phyloP scores from a whole-genome alignment of 2,797 vertebrate genomes.

The Pantherophis vulpinus region DNA sequence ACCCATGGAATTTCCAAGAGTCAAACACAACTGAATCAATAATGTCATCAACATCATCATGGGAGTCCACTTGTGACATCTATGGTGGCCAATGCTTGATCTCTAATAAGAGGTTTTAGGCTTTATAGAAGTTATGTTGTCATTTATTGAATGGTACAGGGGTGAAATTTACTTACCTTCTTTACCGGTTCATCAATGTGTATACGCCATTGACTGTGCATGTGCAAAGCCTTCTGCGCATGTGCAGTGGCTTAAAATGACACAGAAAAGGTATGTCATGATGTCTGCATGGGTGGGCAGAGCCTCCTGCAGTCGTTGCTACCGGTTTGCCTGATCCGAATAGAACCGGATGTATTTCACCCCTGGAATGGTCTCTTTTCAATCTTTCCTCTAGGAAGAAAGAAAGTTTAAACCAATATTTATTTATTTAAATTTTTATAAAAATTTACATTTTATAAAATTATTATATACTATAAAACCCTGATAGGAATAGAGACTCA shows the following conservation, averaged over 20 bases:
- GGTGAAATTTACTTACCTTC: too few species aligned
- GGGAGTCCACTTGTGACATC: not conserved
- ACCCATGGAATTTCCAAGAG: not conserved
- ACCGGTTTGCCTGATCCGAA: too few species aligned
- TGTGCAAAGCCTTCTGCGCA: too few species aligned
- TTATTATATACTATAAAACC: not conserved
- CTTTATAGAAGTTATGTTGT: not conserved
- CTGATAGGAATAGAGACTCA: not conserved
- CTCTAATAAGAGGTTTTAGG: not conserved
- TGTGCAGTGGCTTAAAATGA: too few species aligned
- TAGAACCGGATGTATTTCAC: too few species aligned
- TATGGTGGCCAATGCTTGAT: not conserved
- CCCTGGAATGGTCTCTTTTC: not conserved
- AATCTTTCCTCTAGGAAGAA: not conserved
- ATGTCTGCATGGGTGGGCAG: too few species aligned
- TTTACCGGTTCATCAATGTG: too few species aligned
- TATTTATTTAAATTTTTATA: not conserved
- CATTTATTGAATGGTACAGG: not conserved
- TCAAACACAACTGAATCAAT: not conserved
- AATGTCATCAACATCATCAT: not conserved
- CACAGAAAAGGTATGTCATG: too few species aligned
- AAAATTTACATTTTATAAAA: not conserved
- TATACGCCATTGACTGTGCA: fast-evolving
- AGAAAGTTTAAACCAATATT: not conserved
- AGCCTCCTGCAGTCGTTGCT: too few species aligned